Evolutionary conservation across 2,888 invertebrate genomes (phyloP).

Genomic region (Lepidochrysops patricia): DNA sequence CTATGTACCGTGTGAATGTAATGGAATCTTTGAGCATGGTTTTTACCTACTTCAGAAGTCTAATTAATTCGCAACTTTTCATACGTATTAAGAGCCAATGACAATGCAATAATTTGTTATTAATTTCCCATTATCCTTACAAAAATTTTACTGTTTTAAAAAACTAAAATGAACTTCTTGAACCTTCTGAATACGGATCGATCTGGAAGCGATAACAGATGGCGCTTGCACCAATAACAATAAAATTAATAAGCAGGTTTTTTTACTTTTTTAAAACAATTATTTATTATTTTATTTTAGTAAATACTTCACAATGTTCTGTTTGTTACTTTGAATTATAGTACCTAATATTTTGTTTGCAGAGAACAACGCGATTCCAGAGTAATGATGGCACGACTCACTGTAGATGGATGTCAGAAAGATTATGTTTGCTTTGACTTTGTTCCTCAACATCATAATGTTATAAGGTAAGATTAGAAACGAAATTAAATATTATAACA

Average conservation of each 20-base stretch:
- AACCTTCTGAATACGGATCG: too few species aligned
- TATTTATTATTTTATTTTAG: background rate
- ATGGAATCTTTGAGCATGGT: too few species aligned
- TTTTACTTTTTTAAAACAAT: background rate
- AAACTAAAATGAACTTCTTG: too few species aligned
- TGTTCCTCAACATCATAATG: slow-evolving; percentile 94
- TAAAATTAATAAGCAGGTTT: too few species aligned
- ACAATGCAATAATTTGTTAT: background rate
- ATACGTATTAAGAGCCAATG: too few species aligned
- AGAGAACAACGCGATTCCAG: slow-evolving; percentile 91
- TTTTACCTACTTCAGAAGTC: too few species aligned
- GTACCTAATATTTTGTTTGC: too few species aligned
- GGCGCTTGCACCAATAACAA: too few species aligned
- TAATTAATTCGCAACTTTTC: too few species aligned
- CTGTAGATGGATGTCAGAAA: slow-evolving; percentile 97
- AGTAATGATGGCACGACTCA: slow-evolving; percentile 96
- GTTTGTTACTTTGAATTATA: too few species aligned
- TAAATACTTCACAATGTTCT: background rate
- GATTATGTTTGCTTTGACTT: slow-evolving; percentile 98
- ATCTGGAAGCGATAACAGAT: too few species aligned
- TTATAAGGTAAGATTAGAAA: slow-evolving; percentile 76
- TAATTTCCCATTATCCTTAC: background rate
- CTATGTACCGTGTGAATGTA: too few species aligned
- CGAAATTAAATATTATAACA: background rate
- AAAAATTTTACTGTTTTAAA: background rate